A percentile compares a stretch with the other conserved stretches of the same genome.
phyloP scores from a whole-genome alignment of 2,113 vertebrate species.

The Pelecanus crispus region DNA sequence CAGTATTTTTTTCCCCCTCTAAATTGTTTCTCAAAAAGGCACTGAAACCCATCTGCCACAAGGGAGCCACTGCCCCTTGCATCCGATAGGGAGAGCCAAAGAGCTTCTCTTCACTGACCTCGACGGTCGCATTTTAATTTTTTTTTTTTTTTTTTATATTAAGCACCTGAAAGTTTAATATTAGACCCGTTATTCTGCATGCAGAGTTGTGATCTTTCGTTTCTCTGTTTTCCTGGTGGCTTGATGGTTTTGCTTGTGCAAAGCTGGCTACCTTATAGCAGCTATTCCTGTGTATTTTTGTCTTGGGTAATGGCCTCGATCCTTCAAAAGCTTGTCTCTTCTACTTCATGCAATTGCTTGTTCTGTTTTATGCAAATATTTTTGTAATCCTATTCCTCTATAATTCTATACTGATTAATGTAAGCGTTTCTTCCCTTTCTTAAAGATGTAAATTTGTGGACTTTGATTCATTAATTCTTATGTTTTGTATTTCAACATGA shows the following conservation, averaged over 20 bases:
- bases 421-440: neutral
- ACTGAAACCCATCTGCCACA: neutral
- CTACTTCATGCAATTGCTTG: neutral
- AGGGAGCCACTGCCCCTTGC: neutral
- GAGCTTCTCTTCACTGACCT: neutral
- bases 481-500: neutral
- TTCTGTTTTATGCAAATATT: neutral
- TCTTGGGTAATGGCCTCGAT: neutral
- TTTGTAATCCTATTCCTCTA: neutral
- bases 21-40: neutral
- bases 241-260: neutral
- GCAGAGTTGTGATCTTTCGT: neutral
- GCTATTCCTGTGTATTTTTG: neutral
- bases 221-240: neutral
- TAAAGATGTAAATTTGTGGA: neutral
- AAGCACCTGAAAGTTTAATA: neutral
- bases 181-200: accelerated
- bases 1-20: neutral
- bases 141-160: accelerated
- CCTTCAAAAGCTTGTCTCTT: neutral
- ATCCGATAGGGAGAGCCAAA: neutral
- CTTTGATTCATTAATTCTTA: neutral
- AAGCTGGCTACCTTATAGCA: neutral
- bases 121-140: accelerated
- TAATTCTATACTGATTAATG: neutral